Evolutionary conservation across 2,113 vertebrate genomes (phyloP).

Genomic region (Zapus hudsonius): DNA sequence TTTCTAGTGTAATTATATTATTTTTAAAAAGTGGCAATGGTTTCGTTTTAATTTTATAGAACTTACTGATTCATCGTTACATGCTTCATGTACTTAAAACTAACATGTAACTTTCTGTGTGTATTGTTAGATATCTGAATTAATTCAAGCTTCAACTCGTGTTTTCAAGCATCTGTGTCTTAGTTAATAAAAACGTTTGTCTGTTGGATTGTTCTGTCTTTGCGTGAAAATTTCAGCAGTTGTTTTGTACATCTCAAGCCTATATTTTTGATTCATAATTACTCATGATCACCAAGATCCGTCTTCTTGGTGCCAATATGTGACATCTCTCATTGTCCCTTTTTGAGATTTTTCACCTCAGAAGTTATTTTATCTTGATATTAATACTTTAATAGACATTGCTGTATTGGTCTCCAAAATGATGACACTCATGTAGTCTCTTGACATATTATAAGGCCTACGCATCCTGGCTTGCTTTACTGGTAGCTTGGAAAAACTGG

Average conservation of each 20-base stretch:
- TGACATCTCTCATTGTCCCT: neutral
- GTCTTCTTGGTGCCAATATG: too few relatives aligned
- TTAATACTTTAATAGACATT: neutral
- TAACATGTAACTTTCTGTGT: neutral
- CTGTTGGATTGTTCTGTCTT: neutral
- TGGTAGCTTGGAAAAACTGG: neutral
- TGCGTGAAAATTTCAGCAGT: constrained; percentile 29
- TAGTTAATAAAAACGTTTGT: constrained; percentile 20
- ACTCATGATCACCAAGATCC: neutral
- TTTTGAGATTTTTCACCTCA: neutral
- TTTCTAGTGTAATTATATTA: neutral
- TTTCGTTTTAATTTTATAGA: constrained; percentile 26
- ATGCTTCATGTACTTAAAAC: neutral
- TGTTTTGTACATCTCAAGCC: neutral
- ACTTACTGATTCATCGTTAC: neutral
- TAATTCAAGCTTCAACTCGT: neutral
- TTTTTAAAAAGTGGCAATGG: neutral
- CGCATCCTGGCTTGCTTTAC: neutral
- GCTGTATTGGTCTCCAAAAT: neutral
- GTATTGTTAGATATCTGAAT: neutral
- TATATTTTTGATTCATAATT: constrained; percentile 11
- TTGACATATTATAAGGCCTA: neutral
- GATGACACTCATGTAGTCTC: neutral
- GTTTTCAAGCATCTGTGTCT: neutral
- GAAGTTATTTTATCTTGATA: neutral